Evolutionary conservation across 1,140 invertebrate species (phyloP).

Genomic region (Pemphigus obesinymphae): DNA sequence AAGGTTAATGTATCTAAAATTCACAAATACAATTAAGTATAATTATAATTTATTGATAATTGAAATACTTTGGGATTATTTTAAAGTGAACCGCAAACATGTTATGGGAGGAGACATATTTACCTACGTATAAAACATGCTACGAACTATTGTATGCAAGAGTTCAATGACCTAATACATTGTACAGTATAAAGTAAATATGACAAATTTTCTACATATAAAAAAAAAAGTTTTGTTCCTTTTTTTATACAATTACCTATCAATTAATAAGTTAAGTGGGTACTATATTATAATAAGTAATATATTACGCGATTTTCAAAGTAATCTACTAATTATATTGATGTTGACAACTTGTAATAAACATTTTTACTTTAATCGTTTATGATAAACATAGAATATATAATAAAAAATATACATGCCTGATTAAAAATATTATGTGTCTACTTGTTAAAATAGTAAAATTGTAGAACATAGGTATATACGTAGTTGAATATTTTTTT

Average conservation of each 20-base stretch:
- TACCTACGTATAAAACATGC: neutral
- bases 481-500: neutral
- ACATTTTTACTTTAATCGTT: too few species aligned
- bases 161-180: neutral
- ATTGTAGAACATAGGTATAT: too few species aligned
- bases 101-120: neutral
- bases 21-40: neutral
- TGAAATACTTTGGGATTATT: neutral
- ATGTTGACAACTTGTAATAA: too few species aligned
- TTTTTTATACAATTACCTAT: too few species aligned
- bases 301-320: too few species aligned
- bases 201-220: neutral
- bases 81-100: neutral
- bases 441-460: too few species aligned
- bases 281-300: too few species aligned
- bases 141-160: neutral
- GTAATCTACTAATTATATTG: too few species aligned
- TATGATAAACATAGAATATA: too few species aligned
- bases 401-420: neutral
- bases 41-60: neutral
- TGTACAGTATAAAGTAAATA: neutral
- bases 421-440: neutral
- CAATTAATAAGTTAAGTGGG: too few species aligned
- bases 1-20: neutral
- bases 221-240: too few species aligned